A percentile compares a stretch with the other conserved stretches of the same genome.
These are phyloP conservation scores for Clangula hyemalis DNA, from an alignment of 2,797 vertebrate species.

Conservation along the genomic window DNA sequence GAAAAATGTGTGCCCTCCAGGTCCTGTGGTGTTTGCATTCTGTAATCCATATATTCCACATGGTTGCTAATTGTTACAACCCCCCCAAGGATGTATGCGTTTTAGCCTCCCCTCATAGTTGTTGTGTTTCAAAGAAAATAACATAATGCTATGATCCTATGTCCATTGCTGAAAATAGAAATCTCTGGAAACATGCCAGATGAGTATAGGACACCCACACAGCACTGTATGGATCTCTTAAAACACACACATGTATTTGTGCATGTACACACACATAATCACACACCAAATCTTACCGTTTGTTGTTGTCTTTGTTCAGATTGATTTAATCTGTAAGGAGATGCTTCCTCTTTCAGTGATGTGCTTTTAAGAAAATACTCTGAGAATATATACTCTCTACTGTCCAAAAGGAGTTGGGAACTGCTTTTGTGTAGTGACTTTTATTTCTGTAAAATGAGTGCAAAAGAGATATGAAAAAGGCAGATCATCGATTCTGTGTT, in stretches of 20 bases:
- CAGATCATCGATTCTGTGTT: neutral
- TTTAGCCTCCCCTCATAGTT: neutral
- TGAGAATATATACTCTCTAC: neutral
- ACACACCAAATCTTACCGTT: neutral
- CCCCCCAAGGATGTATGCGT: too few relatives aligned
- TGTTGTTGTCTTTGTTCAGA: neutral
- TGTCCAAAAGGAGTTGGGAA: rapidly evolving
- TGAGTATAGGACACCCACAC: neutral
- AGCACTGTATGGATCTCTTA: neutral
- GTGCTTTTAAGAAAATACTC: neutral
- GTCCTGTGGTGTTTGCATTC: neutral
- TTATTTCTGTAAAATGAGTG: neutral
- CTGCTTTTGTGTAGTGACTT: neutral
- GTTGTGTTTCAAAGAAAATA: neutral
- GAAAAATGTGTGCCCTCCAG: neutral
- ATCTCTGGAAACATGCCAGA: neutral
- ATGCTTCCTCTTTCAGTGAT: neutral
- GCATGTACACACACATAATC: neutral
- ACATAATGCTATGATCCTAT: neutral
- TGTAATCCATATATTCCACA: neutral
- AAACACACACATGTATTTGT: rapidly evolving
- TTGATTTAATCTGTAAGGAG: neutral
- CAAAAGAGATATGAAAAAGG: neutral
- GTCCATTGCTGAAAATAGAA: neutral
- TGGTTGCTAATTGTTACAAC: neutral